Conservation (phyloP, 2,888 invertebrate species). For the Choreutis nemorana region DNA sequence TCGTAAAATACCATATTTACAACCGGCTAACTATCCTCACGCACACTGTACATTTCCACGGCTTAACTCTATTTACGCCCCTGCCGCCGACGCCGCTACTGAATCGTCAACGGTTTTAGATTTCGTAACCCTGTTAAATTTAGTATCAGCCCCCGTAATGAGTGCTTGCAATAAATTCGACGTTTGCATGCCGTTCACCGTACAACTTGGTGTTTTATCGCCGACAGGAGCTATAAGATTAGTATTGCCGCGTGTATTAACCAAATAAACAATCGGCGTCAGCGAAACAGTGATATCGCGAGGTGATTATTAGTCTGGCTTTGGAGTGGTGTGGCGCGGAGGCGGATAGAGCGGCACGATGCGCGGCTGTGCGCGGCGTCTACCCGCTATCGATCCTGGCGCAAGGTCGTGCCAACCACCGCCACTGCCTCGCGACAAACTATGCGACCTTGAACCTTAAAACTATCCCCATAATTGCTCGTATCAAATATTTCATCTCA, state of each 20-base stretch:
- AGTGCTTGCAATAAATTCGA: too few relatives aligned
- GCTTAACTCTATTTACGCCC: not conserved
- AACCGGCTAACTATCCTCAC: slow-evolving; percentile 6
- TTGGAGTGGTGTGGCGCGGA: too few relatives aligned
- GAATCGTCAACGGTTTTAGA: not conserved
- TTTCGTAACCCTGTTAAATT: too few relatives aligned
- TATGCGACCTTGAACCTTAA: slow-evolving; percentile 55
- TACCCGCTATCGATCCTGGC: slow-evolving; percentile 52
- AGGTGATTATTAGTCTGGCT: too few relatives aligned
- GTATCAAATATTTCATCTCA: too few relatives aligned
- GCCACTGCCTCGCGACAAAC: slow-evolving; percentile 32
- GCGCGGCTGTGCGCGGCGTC: slow-evolving; percentile 51
- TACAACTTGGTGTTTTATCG: slow-evolving; percentile 15
- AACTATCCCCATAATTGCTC: slow-evolving; percentile 33
- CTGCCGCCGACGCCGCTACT: slow-evolving; percentile 1
- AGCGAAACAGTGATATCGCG: too few relatives aligned
- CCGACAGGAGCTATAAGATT: too few relatives aligned
- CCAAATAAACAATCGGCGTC: too few relatives aligned
- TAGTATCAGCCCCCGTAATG: too few relatives aligned
- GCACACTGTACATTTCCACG: slow-evolving; percentile 5
- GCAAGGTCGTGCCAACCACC: slow-evolving; percentile 42
- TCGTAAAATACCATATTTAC: slow-evolving; percentile 21
- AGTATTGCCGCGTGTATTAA: too few relatives aligned
- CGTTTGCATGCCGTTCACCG: too few relatives aligned
- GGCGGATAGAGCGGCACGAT: slow-evolving; percentile 29